phyloP scores from a whole-genome alignment of 2,888 invertebrate species.

The Lissonota sp. region DNA sequence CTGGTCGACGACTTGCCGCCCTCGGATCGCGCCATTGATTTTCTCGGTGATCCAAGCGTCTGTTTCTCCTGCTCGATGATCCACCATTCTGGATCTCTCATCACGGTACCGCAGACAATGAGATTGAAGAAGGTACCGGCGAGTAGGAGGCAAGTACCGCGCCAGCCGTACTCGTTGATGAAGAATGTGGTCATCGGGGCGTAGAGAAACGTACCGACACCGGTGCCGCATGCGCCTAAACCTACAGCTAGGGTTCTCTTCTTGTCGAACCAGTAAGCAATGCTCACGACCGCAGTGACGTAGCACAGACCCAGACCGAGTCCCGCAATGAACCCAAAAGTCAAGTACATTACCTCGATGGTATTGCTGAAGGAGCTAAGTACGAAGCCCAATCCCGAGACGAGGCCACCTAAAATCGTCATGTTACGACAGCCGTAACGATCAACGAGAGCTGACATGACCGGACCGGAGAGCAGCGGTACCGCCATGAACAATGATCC shows the following conservation, averaged over 20 bases:
- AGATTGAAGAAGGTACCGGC: constrained; percentile 93
- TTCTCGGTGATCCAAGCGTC: constrained; percentile 80
- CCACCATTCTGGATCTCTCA: constrained; percentile 96
- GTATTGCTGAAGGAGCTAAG: constrained; percentile 89
- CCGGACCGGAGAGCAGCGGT: constrained; percentile 93
- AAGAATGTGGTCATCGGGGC: constrained; percentile 93
- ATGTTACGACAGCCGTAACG: constrained; percentile 93
- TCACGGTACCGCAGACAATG: constrained; percentile 93
- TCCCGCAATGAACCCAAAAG: constrained; percentile 94
- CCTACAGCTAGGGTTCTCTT: constrained; percentile 94
- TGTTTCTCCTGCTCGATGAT: constrained; percentile 86
- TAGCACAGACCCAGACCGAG: constrained; percentile 93
- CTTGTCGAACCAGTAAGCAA: constrained; percentile 97
- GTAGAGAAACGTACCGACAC: constrained; percentile 94
- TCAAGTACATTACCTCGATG: constrained; percentile 92
- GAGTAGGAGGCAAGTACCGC: constrained; percentile 92
- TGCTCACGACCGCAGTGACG: constrained; percentile 95
- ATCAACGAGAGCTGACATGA: constrained; percentile 94
- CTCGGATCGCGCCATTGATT: constrained; percentile 85
- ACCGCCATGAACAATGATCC: constrained; percentile 95
- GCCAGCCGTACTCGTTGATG: constrained; percentile 93
- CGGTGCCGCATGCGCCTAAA: constrained; percentile 94
- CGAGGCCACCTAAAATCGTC: constrained; percentile 90
- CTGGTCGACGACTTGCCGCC: constrained; percentile 85
- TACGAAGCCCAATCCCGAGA: constrained; percentile 91